Conservation (phyloP, 2,888 invertebrate genomes). For the Heliconius cydno region DNA sequence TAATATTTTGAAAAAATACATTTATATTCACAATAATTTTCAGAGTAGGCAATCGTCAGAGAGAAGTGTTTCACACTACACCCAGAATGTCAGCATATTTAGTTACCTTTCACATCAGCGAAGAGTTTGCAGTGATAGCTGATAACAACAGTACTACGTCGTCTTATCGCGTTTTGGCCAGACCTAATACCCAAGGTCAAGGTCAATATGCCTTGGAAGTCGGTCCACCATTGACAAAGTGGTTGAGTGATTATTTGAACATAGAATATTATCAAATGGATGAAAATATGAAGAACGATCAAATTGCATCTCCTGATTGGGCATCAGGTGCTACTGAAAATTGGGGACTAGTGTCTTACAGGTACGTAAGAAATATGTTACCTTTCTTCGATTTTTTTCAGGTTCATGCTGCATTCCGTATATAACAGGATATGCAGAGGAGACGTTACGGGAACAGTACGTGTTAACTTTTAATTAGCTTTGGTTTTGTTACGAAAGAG, state of each 20-base stretch:
- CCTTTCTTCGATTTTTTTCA: too few relatives aligned
- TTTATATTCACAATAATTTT: constrained; percentile 40
- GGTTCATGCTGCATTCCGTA: too few relatives aligned
- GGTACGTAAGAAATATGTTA: constrained; percentile 53
- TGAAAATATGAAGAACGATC: constrained; percentile 72
- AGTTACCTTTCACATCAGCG: constrained; percentile 86
- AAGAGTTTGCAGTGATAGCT: constrained; percentile 70
- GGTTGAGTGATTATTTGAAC: constrained; percentile 70
- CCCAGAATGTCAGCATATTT: constrained; percentile 93
- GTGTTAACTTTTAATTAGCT: too few relatives aligned
- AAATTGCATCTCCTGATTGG: constrained; percentile 76
- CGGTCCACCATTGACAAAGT: constrained; percentile 69
- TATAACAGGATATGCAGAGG: too few relatives aligned
- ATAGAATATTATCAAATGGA: constrained; percentile 73
- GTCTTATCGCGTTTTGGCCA: constrained; percentile 72
- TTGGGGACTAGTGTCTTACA: constrained; percentile 78
- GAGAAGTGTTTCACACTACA: constrained; percentile 81
- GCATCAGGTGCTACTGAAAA: constrained; percentile 80
- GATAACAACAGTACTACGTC: constrained; percentile 59
- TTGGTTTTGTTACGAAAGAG: too few relatives aligned
- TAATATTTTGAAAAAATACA: too few relatives aligned
- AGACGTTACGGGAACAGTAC: too few relatives aligned
- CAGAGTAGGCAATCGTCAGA: constrained; percentile 63
- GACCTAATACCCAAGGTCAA: constrained; percentile 69
- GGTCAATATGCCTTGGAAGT: constrained; percentile 74